Conservation (phyloP, 2,797 vertebrate species). For the Enteromius mattozi region DNA sequence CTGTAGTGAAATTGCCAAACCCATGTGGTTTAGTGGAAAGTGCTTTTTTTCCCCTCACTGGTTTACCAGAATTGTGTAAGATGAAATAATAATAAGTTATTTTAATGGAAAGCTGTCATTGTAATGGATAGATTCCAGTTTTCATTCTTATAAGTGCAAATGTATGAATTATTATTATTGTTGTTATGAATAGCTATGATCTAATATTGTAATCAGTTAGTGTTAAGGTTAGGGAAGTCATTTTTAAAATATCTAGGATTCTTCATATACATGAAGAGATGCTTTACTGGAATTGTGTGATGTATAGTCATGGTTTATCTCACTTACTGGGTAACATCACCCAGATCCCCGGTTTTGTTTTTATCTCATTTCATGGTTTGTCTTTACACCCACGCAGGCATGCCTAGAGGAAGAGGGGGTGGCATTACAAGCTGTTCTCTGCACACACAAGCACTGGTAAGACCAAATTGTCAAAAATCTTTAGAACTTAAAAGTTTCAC, state of each 20-base stretch:
- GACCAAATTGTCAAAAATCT: constrained; percentile 49
- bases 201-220: background rate
- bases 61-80: constrained; percentile 12
- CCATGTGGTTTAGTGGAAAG: constrained; percentile 30
- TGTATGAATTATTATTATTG: background rate
- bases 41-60: background rate
- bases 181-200: background rate
- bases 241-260: background rate
- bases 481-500: background rate
- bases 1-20: constrained; percentile 22
- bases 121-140: background rate
- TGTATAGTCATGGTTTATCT: background rate
- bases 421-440: constrained; percentile 91
- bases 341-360: background rate
- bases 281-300: background rate
- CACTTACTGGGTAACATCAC: background rate
- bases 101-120: constrained; percentile 2
- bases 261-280: background rate
- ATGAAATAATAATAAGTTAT: background rate
- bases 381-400: constrained; percentile 72
- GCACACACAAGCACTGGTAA: constrained; percentile 99
- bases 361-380: constrained; percentile 29
- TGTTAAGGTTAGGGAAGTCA: background rate
- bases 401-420: constrained; percentile 88
- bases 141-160: background rate